A percentile compares a stretch with the other conserved stretches of the same genome.
These are phyloP conservation scores for Hesperophylax magnus DNA, from an alignment of 1,140 invertebrate species.

Conservation along the genomic window DNA sequence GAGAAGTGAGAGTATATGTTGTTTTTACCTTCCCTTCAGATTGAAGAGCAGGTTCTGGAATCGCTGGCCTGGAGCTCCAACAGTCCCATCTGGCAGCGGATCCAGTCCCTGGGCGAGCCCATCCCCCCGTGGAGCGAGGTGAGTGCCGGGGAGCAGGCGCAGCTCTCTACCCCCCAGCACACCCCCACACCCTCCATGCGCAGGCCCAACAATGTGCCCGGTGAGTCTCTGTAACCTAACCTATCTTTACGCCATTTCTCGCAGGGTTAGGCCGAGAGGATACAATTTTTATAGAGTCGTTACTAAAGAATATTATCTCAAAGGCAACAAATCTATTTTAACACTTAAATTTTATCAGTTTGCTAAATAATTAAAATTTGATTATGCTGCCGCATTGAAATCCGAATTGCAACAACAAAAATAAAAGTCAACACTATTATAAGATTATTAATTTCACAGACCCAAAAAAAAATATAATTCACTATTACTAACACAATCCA, in stretches of 20 bases:
- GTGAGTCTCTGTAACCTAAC: not conserved
- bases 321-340: no score
- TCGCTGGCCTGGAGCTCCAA: conserved; percentile 89
- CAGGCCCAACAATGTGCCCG: not conserved
- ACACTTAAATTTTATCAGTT: no score
- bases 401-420: no score
- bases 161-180: not conserved
- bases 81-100: conserved; percentile 91
- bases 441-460: no score
- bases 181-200: not conserved
- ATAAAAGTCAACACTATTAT: no score
- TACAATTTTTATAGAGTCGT: not conserved
- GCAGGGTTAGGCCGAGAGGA: not conserved
- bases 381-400: no score
- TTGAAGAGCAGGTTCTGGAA: conserved; percentile 97
- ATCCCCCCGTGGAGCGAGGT: conserved; percentile 80
- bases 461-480: no score
- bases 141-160: conserved; percentile 59
- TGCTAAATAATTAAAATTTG: no score
- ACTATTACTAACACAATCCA: no score
- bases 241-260: not conserved
- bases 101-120: conserved; percentile 70
- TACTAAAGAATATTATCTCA: no score
- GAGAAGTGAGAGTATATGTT: no score
- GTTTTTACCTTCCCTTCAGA: conserved; percentile 65